Conservation (phyloP, 1,140 invertebrate genomes). For the Drosophila punjabiensis region DNA sequence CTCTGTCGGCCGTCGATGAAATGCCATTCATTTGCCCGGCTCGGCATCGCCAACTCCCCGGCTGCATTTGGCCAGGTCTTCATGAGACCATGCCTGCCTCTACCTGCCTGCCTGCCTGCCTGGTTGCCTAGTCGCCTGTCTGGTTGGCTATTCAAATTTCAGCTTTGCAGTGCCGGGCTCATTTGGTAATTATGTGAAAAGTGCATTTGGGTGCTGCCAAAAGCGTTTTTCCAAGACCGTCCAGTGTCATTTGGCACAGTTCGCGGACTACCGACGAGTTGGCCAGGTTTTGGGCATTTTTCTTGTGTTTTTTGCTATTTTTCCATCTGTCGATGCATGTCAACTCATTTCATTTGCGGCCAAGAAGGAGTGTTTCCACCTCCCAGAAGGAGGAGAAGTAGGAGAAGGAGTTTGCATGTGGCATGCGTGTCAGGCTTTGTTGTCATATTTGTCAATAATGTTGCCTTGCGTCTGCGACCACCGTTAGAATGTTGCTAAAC, state of each 20-base stretch:
- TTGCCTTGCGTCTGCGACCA: conserved; percentile 37
- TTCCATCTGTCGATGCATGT: conserved; percentile 73
- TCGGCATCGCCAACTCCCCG: conserved; percentile 16
- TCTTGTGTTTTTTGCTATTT: conserved; percentile 7
- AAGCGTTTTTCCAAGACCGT: conserved; percentile 60
- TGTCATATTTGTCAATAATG: conserved; percentile 70
- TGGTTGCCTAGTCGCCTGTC: conserved; percentile 47
- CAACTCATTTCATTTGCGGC: conserved; percentile 74
- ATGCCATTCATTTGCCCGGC: conserved; percentile 72
- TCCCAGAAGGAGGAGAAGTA: conserved; percentile 15
- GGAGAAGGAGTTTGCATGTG: conserved; percentile 8
- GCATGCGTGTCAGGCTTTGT: conserved; percentile 57
- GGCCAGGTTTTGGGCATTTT: conserved; percentile 32
- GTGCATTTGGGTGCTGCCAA: conserved; percentile 69
- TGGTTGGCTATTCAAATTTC: conserved; percentile 76
- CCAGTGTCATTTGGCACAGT: conserved; percentile 56
- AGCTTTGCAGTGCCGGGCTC: conserved; percentile 69
- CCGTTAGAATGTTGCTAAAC: conserved; percentile 50
- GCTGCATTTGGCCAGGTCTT: conserved; percentile 37
- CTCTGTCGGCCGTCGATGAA: conserved; percentile 70
- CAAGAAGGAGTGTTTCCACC: conserved; percentile 56
- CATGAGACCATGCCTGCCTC: conserved; percentile 22
- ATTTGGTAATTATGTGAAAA: conserved; percentile 84
- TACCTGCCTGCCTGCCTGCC: conserved; percentile 18
- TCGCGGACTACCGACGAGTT: conserved; percentile 26